Evolutionary conservation across 2,797 vertebrate species (phyloP), one percentile per base, ranked within the genome.

Genomic region (Caiman crocodilus): DNA sequence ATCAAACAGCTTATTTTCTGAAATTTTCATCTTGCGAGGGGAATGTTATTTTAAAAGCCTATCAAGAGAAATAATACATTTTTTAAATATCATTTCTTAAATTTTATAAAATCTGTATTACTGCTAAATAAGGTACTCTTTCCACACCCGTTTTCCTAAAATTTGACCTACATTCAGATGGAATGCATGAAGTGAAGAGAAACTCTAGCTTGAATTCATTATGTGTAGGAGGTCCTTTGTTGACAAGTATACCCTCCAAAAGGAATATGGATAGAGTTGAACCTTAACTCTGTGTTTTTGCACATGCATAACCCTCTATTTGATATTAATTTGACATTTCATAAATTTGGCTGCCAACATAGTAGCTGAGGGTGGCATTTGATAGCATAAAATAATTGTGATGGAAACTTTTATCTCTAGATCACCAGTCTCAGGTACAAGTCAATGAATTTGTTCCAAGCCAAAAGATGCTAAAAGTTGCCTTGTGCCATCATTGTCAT

Each of bases 391-490:
- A 50, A 50, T 50, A 50, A 10, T 50, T 50, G 42, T 50, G 86
- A 76, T 4, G 21, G 84, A 84, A 86, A 76, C 76, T 88, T 50
- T 78, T 88, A 64, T 58, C 61, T 81, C 32, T 16, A 88, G 58
- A 64, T 76, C 71, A n/a, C 50, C 50, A 92, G n/a, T 50, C 58
- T 81, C 25, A 76, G 82, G 58, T 50, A 82, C 42, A 50, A 87
- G 12, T 1, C 32, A 1, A 76, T 23, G 84, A 15, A 79, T 90
- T 84, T 87, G 32, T 60, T 92, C 28, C 17, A 79, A 75, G 58
- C 86, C 79, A 88, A 50, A 50, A 50, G 42, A 50, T 50, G 42
- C 84, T 79, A 87, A 60, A 89, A 91, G 63, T 82, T 92, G 61
- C 63, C 15, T 32, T 63, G 58, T 89, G 25, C 65, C 60, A 56